Conservation (phyloP, 1,140 invertebrate species). For the Centruroides sculpturatus region DNA sequence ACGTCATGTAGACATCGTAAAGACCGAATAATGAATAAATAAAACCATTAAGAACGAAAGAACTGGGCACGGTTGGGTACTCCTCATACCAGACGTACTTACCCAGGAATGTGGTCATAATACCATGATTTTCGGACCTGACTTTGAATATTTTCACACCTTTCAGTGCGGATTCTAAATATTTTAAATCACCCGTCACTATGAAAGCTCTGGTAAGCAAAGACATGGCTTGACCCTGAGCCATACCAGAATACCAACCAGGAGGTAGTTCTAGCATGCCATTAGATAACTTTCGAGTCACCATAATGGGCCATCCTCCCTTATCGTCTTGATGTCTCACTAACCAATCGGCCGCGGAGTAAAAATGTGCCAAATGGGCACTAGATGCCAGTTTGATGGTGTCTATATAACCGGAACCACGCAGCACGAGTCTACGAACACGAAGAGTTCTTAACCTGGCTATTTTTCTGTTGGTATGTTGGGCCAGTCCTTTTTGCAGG, state of each 20-base stretch:
- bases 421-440: slow-evolving; percentile 49
- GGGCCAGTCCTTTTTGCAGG: slow-evolving; percentile 68
- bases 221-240: slow-evolving; percentile 91
- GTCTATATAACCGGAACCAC: slow-evolving; percentile 60
- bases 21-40: slow-evolving; percentile 94
- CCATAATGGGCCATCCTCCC: slow-evolving; percentile 81
- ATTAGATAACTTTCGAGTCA: slow-evolving; percentile 51
- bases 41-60: slow-evolving; percentile 96
- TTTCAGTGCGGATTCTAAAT: slow-evolving; percentile 61
- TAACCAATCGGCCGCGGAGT: slow-evolving; percentile 86
- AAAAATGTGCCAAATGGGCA: slow-evolving; percentile 78
- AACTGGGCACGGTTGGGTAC: slow-evolving; percentile 87
- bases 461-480: slow-evolving; percentile 42
- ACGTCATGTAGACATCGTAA: slow-evolving; percentile 71
- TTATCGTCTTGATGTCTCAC: slow-evolving; percentile 66
- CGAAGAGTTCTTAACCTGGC: slow-evolving; percentile 25
- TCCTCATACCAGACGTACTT: slow-evolving; percentile 90
- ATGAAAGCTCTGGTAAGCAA: slow-evolving; percentile 76
- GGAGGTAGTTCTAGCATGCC: slow-evolving; percentile 62
- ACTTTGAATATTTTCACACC: slow-evolving; percentile 69
- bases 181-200: slow-evolving; percentile 55
- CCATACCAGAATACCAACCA: slow-evolving; percentile 96
- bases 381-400: slow-evolving; percentile 68
- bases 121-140: slow-evolving; percentile 49
- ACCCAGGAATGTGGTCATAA: slow-evolving; percentile 66